A percentile compares a stretch with the other conserved stretches of the same genome.
Conservation (phyloP, 53 echinoderm and acorn worm species). For the Mesocentrotus franciscanus region DNA sequence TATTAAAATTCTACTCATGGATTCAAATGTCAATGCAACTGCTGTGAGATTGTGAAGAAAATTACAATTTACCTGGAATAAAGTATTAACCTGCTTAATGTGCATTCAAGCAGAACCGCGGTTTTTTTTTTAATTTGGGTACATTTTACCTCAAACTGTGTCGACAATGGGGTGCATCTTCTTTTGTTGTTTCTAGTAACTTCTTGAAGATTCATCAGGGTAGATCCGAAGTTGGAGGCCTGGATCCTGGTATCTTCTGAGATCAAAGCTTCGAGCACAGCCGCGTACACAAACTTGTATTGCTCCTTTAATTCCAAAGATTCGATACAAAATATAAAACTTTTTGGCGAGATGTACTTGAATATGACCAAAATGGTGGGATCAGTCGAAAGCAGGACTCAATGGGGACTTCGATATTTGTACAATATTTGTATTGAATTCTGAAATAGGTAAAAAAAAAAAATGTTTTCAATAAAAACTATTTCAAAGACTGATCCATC, state of each 20-base stretch:
- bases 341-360: not conserved
- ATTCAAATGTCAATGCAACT: no score
- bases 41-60: no score
- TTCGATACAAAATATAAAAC: not conserved
- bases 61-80: no score
- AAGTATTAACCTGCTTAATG: no score
- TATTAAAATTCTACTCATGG: no score
- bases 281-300: constrained; percentile 25
- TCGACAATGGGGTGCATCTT: not conserved
- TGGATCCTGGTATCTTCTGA: not conserved
- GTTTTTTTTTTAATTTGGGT: no score
- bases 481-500: not conserved
- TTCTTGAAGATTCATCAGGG: not conserved
- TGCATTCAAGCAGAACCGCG: no score
- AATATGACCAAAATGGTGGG: not conserved
- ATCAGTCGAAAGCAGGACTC: no score
- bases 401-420: no score
- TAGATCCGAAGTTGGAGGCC: not conserved
- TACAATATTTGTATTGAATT: no score
- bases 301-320: constrained; percentile 5
- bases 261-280: constrained; percentile 28
- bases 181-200: not conserved
- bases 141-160: not conserved
- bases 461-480: no score
- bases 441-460: no score